Base-by-base conservation (phyloP, 2,797 vertebrate genomes). In the Adrianichthys oophorus region DNA sequence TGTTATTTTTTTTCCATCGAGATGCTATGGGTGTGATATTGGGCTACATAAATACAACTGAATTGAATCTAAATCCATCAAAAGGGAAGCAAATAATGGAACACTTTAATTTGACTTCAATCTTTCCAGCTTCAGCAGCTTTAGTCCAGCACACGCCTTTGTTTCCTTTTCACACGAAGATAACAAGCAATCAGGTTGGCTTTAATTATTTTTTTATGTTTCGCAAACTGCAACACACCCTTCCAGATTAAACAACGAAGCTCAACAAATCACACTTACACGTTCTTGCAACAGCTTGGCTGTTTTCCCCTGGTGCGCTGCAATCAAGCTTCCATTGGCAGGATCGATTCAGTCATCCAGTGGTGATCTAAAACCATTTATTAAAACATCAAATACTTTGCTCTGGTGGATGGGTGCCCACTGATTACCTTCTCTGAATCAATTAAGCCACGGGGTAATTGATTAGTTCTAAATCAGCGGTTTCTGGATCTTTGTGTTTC, bases 391-490 rank as follows among this genome's bases (percentile, higher is more conserved):
- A 88, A 79, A 76, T 78, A 65, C 58, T 73, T 48, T 4, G 46
- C 62, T 70, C 61, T 48, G 61, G 70, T 81, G 83, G 72, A 80
- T 62, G 74, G 44, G 54, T 76, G 76, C 76, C 77, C 77, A 72
- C 65, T 83, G 85, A 86, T 87, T 82, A 87, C 82, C 82, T 83
- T 51, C 76, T 81, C 76, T 78, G 83, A 83, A 89, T 85, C 84
- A 85, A 87, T 89, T 81, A 83, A 82, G 80, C 70, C 59, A 76
- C 76, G 17, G 56, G 69, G 73, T 82, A 84, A 86, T 83, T 82
- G 77, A 84, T 83, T 73, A 75, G 73, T 62, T 75, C 57, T 61
- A 59, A 80, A 62, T 80, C 68, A 23, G 7, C 23, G 51, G 66
- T 63, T 80, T 56, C 66, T 50, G 64, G 68, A 73, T 65, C 68